Evolutionary conservation across 2,888 invertebrate genomes (phyloP), one percentile per base, ranked within the genome.

Genomic region (Ceratothoa steindachneri): DNA sequence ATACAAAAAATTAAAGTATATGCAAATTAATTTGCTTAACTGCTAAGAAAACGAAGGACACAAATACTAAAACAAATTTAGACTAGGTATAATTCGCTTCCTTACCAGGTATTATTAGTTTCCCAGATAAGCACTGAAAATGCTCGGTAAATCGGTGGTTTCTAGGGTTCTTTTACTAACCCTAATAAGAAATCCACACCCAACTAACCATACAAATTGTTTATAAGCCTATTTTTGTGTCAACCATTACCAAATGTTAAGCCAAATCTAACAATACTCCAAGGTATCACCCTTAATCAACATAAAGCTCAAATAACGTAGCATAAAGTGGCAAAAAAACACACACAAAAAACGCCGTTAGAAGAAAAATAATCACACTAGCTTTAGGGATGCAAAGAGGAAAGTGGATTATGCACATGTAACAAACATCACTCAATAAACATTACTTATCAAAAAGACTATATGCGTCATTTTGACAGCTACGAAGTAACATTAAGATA

Each of bases 181-280:
- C n/a, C 27, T 60, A 60, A 60, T 60, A 24, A 60, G 15, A 60
- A 60, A 60, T 60, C 60, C 60, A 60, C 60, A 60, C 60, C 60
- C 60, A 60, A 15, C 60, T 60, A 22, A 60, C 27, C 19, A 60
- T 22, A 60, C 60, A 60, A 24, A 24, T 41, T n/a, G n/a, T n/a
- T n/a, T 41, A 41, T n/a, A 60, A 60, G 60, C 60, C 12, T 24
- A 24, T 60, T 24, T 24, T 60, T 60, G 12, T 60, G n/a, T 60
- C 19, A 60, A 60, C 60, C 60, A 60, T 60, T 60, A 60, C 60
- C 60, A 60, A 24, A n/a, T 22, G 24, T 60, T 60, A 60, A 12
- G 60, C 60, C 60, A 60, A 22, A 22, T 24, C 60, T 60, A 60
- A 60, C 27, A 60, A 12, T 24, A 24, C 19, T 22, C 12, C 24